Percentiles rank a stretch among this genome's conserved stretches.
These are phyloP conservation scores for Falco concolor DNA, from an alignment of 2,797 vertebrate genomes.

Conservation along the genomic window DNA sequence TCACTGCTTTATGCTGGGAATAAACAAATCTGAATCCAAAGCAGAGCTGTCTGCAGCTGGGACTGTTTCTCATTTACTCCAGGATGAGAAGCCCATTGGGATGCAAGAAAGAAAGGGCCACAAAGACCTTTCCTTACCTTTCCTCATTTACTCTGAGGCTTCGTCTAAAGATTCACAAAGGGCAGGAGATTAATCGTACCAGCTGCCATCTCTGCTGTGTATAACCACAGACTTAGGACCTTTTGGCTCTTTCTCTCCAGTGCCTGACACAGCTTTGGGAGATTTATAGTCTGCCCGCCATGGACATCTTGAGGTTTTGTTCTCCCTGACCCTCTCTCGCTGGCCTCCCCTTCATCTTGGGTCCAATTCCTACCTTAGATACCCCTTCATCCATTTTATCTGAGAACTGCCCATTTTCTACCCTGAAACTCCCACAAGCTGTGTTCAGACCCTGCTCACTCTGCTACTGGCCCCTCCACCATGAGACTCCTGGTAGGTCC, in stretches of 20 bases:
- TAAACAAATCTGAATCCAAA: background rate
- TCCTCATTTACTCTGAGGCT: slow-evolving; percentile 39
- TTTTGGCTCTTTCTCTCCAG: background rate
- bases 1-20: background rate
- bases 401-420: background rate
- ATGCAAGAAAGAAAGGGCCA: background rate
- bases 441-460: background rate
- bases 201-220: background rate
- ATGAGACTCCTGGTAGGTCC: background rate
- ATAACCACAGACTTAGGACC: background rate
- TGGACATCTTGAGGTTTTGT: background rate
- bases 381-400: background rate
- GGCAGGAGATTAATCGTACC: slow-evolving; percentile 29
- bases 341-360: background rate
- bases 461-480: background rate
- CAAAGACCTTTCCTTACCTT: background rate
- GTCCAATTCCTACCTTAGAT: background rate
- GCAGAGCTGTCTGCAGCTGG: background rate
- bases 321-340: background rate
- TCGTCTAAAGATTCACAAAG: slow-evolving; percentile 36
- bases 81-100: background rate
- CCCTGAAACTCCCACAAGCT: background rate
- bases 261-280: background rate
- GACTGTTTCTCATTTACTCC: background rate
- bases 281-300: background rate